A percentile compares a stretch with the other conserved stretches of the same genome.
Evolutionary conservation across 2,113 vertebrate genomes (phyloP).

Genomic region (Oreocharis arfaki): DNA sequence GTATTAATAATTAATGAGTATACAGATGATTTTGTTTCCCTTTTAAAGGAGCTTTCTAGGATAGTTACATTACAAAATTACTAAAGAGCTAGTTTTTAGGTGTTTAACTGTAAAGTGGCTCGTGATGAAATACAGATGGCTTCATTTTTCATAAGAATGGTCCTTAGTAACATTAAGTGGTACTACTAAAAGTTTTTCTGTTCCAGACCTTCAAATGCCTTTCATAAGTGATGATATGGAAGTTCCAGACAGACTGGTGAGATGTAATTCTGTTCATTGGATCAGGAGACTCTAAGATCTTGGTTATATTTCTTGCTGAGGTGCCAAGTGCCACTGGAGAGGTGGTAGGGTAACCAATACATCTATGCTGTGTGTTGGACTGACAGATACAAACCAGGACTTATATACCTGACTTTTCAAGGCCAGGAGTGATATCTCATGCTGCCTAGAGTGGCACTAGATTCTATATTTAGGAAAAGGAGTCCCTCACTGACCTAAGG

Average conservation of each 20-base stretch:
- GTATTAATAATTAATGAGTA: slow-evolving; percentile 50
- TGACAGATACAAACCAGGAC: background rate
- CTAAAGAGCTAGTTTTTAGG: background rate
- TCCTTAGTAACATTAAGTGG: background rate
- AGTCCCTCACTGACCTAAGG: background rate
- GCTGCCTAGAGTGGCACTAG: background rate
- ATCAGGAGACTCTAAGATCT: background rate
- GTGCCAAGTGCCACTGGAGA: background rate
- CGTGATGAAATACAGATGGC: background rate
- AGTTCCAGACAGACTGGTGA: background rate
- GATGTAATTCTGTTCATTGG: background rate
- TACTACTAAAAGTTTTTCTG: background rate
- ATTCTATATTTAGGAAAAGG: background rate
- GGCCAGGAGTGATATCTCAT: background rate
- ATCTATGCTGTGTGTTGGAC: background rate
- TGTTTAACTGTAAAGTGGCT: background rate
- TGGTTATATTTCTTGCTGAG: background rate
- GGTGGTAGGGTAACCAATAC: background rate
- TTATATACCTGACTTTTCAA: background rate
- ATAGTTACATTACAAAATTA: background rate
- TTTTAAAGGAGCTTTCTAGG: background rate
- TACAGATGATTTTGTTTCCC: background rate
- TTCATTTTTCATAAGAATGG: background rate
- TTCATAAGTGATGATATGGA: background rate
- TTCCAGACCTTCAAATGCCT: background rate